Base-by-base conservation (phyloP, 2,113 vertebrate genomes). In the Siniperca chuatsi region DNA sequence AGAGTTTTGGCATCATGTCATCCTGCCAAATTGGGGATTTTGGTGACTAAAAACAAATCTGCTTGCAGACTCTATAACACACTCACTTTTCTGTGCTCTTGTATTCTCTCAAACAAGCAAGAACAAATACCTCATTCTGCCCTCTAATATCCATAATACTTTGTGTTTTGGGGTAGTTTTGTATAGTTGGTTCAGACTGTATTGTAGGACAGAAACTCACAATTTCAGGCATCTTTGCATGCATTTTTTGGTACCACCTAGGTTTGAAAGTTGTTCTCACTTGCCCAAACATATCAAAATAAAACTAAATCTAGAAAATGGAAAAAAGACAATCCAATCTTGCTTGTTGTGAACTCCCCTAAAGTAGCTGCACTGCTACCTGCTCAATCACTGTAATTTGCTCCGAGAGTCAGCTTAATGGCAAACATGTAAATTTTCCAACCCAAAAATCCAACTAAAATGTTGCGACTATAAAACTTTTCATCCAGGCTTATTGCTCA, bases 1-100 rank as follows among this genome's bases (percentile, higher is more conserved):
- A 8, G 69, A 76, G 75, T 81, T 90, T 77, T 42, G 35, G 58
- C 68, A 46, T 66, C 50, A 1, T 71, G 78, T 75, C 67, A 48
- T 20, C 4, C 50, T 81, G 81, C 69, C 81, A 89, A 90, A 81
- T 76, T 84, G 61, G 78, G 74, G 83, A 81, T 82, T 91, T 82
- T 73, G 72, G 64, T 77, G 69, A 78, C 61, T 74, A 52, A 76
- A 89, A 75, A 86, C 69, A 83, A 88, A 90, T 89, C 89, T 81
- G 84, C 35, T 69, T 23, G 55, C 7, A 2, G 42, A 60, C 65
- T 72, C 42, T 52, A n/a, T 37, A 65, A 54, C 67, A 50, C 75
- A 66, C 72, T 82, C 81, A 21, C 58, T 79, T 62, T 13, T 58
- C 0, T 82, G 44, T 23, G 57, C 68, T 40, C 50, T 0, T 33